Conservation (phyloP, 2,888 invertebrate species). For the Xanthostigma xanthostigma region DNA sequence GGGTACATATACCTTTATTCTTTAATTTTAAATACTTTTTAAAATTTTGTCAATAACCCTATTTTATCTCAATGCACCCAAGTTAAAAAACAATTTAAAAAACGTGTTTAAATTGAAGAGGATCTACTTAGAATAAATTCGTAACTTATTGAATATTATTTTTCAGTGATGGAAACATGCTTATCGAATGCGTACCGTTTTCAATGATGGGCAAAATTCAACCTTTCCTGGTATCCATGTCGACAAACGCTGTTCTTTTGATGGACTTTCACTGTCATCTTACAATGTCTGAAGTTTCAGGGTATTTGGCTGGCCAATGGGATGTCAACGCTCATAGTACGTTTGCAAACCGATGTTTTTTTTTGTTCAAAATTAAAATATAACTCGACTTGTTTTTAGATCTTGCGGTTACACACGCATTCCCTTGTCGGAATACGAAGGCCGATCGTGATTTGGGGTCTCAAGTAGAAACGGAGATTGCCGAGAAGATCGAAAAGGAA, state of each 20-base stretch:
- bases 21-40: too few relatives aligned
- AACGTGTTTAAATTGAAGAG: background rate
- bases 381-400: slow-evolving; percentile 37
- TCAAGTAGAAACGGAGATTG: slow-evolving; percentile 67
- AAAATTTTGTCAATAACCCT: too few relatives aligned
- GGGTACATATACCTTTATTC: too few relatives aligned
- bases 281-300: slow-evolving; percentile 86
- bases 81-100: too few relatives aligned
- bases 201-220: slow-evolving; percentile 78
- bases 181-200: slow-evolving; percentile 82
- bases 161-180: slow-evolving; percentile 73
- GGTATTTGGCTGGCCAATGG: slow-evolving; percentile 93
- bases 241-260: slow-evolving; percentile 72
- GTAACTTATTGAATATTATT: slow-evolving; percentile 19
- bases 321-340: slow-evolving; percentile 86
- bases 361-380: too few relatives aligned
- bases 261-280: slow-evolving; percentile 90
- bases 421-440: slow-evolving; percentile 73
- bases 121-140: background rate
- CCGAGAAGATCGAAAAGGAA: slow-evolving; percentile 65
- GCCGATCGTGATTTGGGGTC: slow-evolving; percentile 62
- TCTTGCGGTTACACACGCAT: slow-evolving; percentile 73
- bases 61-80: too few relatives aligned
- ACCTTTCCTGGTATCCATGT: slow-evolving; percentile 77
- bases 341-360: slow-evolving; percentile 24